Conservation (phyloP, 2,113 vertebrate species). For the pig (Sus scrofa) region T2T-Sscrofa CM000817.6:158201501-158202000, state of each 20-base stretch:
- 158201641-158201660: not conserved
- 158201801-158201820: not conserved
- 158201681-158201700: not conserved
- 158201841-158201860: not conserved
- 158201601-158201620: not conserved
- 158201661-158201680: not conserved
- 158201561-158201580: not conserved
- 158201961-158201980: too few relatives aligned
- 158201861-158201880: conserved; percentile 8
- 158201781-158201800: not conserved
- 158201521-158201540: not conserved
- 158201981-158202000: too few relatives aligned
- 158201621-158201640: not conserved
- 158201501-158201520: not conserved
- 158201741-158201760: not conserved
- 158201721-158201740: not conserved
- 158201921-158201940: too few relatives aligned
- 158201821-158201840: not conserved
- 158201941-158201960: too few relatives aligned
- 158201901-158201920: too few relatives aligned
- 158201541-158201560: not conserved
- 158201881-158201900: too few relatives aligned
- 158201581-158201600: not conserved
- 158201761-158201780: not conserved
- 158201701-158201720: not conserved